Base-by-base conservation (phyloP, 2,113 vertebrate species). In the Axis porcinus region DNA sequence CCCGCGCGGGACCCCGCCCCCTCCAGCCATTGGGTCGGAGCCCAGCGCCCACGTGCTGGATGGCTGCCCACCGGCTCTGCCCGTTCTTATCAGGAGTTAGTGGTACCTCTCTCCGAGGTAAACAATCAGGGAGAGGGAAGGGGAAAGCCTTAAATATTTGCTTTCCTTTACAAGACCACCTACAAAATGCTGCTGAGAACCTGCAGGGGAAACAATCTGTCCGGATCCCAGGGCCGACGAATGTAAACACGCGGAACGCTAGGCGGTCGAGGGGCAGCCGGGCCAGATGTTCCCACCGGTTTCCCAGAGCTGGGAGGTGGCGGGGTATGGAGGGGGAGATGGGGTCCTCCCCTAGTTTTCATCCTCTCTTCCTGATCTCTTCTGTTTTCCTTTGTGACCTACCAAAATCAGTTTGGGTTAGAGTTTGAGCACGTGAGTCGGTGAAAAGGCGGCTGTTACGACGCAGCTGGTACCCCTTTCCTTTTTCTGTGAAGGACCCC, bases 91-190 rank as follows among this genome's bases (percentile, higher is more conserved):
- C 93, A 0, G 98, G 95, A 98, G 94, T 89, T 95, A 96, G 98
- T 96, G 98, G 98, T 98, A 98, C 98, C 97, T 97, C 97, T 94
- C 96, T 96, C 74, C 3, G 67, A 74, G 67, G 40, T 98, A 98
- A 99, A 98, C 98, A 98, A 83, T 90, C 89, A 94, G 96, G 96
- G 97, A 97, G 96, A 93, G 92, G 90, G 98, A 98, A 98, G 97
- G 97, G 98, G 97, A 94, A 97, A 86, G 91, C 97, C 98, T 99
- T 98, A 98, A 98, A 98, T 98, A 98, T 98, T 98, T 98, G 97
- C 94, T 99, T 95, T 98, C 98, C 98, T 98, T 98, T 98, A 97
- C 81, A 2, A 98, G 99, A 98, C 98, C 98, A 98, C 98, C 98
- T 98, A 98, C 98, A 97, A 97, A 97, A 98, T 89, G 96, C 97